phyloP scores from a whole-genome alignment of 2,113 vertebrate species.

The Suricata suricatta region DNA sequence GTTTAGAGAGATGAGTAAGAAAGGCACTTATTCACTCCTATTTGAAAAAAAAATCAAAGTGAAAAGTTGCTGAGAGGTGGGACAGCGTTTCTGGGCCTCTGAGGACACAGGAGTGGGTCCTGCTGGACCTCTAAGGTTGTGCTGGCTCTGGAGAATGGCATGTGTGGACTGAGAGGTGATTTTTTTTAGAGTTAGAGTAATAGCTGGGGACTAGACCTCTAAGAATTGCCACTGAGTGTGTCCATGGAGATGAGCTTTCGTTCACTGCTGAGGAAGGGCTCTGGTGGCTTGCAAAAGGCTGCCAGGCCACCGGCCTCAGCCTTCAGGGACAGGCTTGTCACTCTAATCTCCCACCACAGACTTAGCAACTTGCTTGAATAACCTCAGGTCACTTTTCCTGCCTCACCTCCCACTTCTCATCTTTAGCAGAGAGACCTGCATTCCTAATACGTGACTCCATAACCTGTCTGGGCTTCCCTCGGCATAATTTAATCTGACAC shows the following conservation, averaged over 20 bases:
- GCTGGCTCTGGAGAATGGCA: too few relatives aligned
- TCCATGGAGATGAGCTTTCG: neutral
- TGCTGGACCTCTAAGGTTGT: neutral
- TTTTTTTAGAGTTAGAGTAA: neutral
- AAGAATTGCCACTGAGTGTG: neutral
- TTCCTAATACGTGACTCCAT: neutral
- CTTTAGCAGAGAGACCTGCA: neutral
- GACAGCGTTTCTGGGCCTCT: neutral
- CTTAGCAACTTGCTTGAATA: neutral
- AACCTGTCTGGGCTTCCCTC: neutral
- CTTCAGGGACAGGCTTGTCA: neutral
- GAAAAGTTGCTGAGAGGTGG: neutral
- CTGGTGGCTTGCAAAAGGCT: neutral
- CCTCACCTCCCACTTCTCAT: neutral
- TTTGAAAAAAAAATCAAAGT: neutral
- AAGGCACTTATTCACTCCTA: neutral
- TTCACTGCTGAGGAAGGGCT: neutral
- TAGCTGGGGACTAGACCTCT: neutral
- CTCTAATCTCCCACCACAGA: neutral
- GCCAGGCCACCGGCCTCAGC: fast-evolving
- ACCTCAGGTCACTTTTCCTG: neutral
- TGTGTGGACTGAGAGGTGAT: neutral
- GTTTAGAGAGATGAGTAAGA: too few relatives aligned
- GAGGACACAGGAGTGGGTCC: fast-evolving
- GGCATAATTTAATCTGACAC: neutral